Evolutionary conservation across 2,888 invertebrate species (phyloP), one percentile per base, ranked within the genome.

Genomic region (Diadegma fenestrale): DNA sequence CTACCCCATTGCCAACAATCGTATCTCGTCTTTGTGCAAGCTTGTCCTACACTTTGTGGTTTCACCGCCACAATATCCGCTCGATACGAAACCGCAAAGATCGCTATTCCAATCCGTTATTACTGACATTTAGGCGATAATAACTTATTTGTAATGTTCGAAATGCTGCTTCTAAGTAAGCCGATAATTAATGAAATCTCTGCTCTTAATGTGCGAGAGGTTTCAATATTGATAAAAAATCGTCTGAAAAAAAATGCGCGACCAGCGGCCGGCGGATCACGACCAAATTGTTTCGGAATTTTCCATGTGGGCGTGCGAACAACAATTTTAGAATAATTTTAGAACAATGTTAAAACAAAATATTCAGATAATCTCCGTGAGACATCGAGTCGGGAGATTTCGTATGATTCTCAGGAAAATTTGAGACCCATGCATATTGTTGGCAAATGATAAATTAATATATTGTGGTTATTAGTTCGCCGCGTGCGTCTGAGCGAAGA

Each of bases 361-460:
- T 43, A 30, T 63, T 54, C 33, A 30, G 7, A 26, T 85, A 80
- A 85, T 85, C 85, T 80, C 64, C 85, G 82, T 82, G 85, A 30
- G 80, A 85, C 19, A 75, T n/a, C n/a, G 75, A 69, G 58, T 48
- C 66, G 37, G 17, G 19, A 26, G 26, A 66, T 76, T 76, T 76
- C 48, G 48, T 33, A 45, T n/a, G 61, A 78, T 72, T 81, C 58
- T 43, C 30, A 26, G 68, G 26, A 41, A 78, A 78, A 78, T 81
- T 69, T 45, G 41, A 37, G 14, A 6, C 30, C 30, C 19, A 22
- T 4, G n/a, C 12, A 37, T 30, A 45, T 51, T 37, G 61, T 48
- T 30, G 26, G 51, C 10, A n/a, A 43, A 63, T 80, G 68, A 84
- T 81, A 68, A 81, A 82, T 85, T 79, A 69, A 82, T 73, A 30